phyloP scores from a whole-genome alignment of 2,797 vertebrate species.

The Lacerta agilis region DNA sequence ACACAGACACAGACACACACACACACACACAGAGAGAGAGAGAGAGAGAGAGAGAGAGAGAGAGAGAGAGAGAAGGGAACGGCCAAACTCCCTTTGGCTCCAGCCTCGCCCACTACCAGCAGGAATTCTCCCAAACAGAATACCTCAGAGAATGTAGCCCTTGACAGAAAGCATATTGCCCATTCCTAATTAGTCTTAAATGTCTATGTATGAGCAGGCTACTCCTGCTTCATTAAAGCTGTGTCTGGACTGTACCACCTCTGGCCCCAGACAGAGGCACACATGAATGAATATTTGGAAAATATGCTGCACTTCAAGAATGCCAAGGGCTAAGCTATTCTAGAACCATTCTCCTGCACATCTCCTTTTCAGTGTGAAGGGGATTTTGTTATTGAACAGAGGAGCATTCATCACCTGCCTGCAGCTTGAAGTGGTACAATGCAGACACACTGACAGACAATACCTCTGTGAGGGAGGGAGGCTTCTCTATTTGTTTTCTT shows the following conservation, averaged over 20 bases:
- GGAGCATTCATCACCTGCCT: not conserved
- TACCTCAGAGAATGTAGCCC: too few species aligned
- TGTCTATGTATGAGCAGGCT: not conserved
- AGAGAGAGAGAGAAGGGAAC: too few species aligned
- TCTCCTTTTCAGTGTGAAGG: not conserved
- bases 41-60: too few species aligned
- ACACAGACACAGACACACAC: too few species aligned
- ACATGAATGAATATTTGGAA: not conserved
- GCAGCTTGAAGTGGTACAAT: not conserved
- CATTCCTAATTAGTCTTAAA: not conserved
- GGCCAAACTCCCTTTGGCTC: too few species aligned
- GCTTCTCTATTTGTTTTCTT: not conserved
- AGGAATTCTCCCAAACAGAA: too few species aligned
- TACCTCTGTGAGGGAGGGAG: not conserved
- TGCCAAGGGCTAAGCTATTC: not conserved
- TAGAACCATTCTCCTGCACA: not conserved
- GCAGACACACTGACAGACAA: not conserved
- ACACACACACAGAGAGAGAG: too few species aligned
- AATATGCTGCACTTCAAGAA: not conserved
- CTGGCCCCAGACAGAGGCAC: not conserved
- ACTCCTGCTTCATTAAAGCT: not conserved
- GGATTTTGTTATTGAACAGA: not conserved
- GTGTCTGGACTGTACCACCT: not conserved
- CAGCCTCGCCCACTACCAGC: too few species aligned
- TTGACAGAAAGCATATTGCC: not conserved